Evolutionary conservation across 2,797 vertebrate genomes (phyloP).

Genomic region (Sebastes trivittatus): DNA sequence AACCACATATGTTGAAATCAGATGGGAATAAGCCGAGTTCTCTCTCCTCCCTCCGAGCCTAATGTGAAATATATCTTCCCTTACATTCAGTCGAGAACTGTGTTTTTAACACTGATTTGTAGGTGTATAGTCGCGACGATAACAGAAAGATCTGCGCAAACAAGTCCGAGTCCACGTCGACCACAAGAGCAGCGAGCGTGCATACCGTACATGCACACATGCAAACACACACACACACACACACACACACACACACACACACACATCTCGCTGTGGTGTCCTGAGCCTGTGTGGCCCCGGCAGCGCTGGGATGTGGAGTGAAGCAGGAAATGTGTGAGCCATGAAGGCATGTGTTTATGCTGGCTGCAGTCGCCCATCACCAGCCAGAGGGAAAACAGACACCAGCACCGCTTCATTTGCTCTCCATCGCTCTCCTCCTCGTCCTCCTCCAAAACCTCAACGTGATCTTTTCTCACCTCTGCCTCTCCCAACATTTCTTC

Average conservation of each 20-base stretch:
- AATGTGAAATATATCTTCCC: constrained; percentile 42
- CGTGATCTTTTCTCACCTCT: constrained; percentile 60
- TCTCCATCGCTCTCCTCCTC: constrained; percentile 45
- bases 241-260: constrained; percentile 29
- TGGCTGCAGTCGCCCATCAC: constrained; percentile 83
- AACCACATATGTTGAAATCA: constrained; percentile 64
- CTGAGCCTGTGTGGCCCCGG: constrained; percentile 82
- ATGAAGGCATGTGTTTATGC: constrained; percentile 90
- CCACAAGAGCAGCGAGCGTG: constrained; percentile 33
- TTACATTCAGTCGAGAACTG: constrained; percentile 9
- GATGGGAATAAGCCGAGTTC: constrained; percentile 54
- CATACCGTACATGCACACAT: constrained; percentile 35
- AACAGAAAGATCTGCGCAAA: constrained; percentile 31
- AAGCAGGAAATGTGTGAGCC: constrained; percentile 87
- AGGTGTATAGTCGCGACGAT: neutral
- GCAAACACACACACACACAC: constrained; percentile 13
- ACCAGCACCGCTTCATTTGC: constrained; percentile 68
- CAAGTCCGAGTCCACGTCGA: constrained; percentile 19
- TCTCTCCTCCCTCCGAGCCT: constrained; percentile 44
- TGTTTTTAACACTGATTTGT: constrained; percentile 12
- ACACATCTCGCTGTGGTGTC: constrained; percentile 66
- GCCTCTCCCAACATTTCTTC: constrained; percentile 24
- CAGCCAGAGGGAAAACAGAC: constrained; percentile 86
- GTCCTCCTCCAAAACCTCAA: constrained; percentile 50
- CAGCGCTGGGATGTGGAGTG: constrained; percentile 75